These are phyloP conservation scores for Lethenteron camtschaticum DNA, from an alignment of 2,113 vertebrate species.

Conservation along the genomic window DNA sequence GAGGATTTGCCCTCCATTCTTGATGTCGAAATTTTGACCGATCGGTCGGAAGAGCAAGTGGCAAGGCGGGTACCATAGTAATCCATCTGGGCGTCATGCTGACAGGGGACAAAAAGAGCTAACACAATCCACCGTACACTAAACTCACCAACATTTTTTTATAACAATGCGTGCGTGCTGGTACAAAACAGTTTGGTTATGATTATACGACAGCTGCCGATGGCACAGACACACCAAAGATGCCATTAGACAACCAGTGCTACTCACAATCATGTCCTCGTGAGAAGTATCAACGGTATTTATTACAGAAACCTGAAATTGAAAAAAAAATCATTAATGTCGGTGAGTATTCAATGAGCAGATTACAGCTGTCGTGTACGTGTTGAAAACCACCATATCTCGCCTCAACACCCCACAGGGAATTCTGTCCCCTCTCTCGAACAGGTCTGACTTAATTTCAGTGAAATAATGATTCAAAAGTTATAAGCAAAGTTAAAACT, in stretches of 20 bases:
- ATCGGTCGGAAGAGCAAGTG: conserved; percentile 84
- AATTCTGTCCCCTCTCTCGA: too few species aligned
- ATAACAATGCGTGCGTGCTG: neutral
- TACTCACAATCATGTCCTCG: conserved; percentile 96
- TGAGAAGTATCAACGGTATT: conserved; percentile 97
- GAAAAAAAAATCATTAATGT: neutral
- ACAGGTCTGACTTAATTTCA: too few species aligned
- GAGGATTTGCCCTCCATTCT: conserved; percentile 80
- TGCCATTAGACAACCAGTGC: neutral
- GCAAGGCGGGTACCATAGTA: conserved; percentile 80
- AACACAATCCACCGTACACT: neutral
- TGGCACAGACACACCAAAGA: neutral
- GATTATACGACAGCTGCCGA: neutral
- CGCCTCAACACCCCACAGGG: too few species aligned
- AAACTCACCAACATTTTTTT: neutral
- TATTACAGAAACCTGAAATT: conserved; percentile 65
- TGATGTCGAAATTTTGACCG: conserved; percentile 85
- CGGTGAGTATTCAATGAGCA: too few species aligned
- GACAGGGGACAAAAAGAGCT: conserved; percentile 8
- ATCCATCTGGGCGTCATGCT: conserved; percentile 98
- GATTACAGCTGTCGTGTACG: too few species aligned
- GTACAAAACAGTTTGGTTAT: neutral
- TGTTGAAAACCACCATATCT: too few species aligned
- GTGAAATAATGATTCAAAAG: too few species aligned
- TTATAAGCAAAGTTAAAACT: too few species aligned